Evolutionary conservation across 1,140 invertebrate species (phyloP).

Genomic region (Fopius arisanus): DNA sequence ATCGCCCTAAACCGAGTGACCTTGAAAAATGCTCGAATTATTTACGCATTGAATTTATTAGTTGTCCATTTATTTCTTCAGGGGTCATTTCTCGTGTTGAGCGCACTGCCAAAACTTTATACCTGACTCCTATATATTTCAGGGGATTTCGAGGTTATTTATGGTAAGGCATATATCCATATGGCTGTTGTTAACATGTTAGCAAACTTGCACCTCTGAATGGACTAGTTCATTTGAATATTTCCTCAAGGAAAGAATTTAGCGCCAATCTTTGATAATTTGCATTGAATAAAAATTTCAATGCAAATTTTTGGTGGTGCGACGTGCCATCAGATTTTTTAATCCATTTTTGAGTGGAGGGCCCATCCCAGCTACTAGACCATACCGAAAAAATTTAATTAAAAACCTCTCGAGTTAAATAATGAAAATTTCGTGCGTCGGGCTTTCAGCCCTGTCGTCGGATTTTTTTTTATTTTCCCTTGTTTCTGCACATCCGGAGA

Average conservation of each 20-base stretch:
- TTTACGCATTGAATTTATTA: slow-evolving; percentile 32
- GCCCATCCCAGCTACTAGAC: no score
- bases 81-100: slow-evolving; percentile 14
- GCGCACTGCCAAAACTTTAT: slow-evolving; percentile 15
- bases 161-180: slow-evolving; percentile 26
- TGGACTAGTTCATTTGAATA: neutral
- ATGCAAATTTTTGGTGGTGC: no score
- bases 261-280: no score
- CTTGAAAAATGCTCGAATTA: slow-evolving; percentile 31
- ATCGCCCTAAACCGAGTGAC: neutral
- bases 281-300: no score
- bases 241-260: neutral
- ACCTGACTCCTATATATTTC: slow-evolving; percentile 13
- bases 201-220: slow-evolving; percentile 35
- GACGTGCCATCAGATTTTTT: no score
- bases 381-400: no score
- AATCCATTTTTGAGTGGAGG: no score
- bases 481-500: neutral
- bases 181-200: slow-evolving; percentile 44
- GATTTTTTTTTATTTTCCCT: neutral
- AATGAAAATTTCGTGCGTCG: neutral
- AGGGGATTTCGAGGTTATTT: neutral
- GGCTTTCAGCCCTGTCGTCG: neutral
- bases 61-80: slow-evolving; percentile 4
- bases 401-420: neutral